phyloP scores from a whole-genome alignment of 1,140 invertebrate genomes.

The Solenopsis invicta region DNA sequence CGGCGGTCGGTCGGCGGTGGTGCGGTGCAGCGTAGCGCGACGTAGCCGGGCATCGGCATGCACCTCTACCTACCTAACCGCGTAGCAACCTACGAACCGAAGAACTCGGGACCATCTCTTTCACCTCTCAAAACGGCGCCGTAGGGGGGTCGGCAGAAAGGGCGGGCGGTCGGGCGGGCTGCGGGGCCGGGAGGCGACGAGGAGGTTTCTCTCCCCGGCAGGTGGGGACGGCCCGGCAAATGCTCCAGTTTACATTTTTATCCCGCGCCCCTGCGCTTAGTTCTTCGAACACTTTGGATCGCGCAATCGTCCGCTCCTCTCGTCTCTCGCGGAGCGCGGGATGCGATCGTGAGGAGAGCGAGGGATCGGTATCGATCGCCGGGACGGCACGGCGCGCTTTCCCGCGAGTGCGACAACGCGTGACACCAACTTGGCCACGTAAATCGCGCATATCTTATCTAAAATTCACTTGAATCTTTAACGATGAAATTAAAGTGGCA shows the following conservation, averaged over 20 bases:
- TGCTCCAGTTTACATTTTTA: conserved; percentile 80
- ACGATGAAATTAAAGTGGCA: too few species aligned
- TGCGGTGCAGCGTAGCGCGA: conserved; percentile 64
- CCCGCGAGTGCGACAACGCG: neutral
- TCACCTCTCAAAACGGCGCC: conserved; percentile 78
- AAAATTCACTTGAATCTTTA: too few species aligned
- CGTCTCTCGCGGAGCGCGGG: conserved; percentile 8
- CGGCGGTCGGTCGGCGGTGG: neutral
- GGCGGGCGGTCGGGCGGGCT: neutral
- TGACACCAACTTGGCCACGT: too few species aligned
- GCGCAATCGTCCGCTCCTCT: conserved; percentile 44
- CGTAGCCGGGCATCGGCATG: conserved; percentile 70
- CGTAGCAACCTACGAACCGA: conserved; percentile 76
- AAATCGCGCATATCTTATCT: too few species aligned
- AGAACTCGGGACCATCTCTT: conserved; percentile 77
- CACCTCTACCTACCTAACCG: conserved; percentile 63
- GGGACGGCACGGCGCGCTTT: neutral
- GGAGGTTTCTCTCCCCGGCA: conserved; percentile 62
- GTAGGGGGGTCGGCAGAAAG: conserved; percentile 31
- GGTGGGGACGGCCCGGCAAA: conserved; percentile 72
- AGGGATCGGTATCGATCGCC: conserved; percentile 3
- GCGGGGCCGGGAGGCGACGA: neutral
- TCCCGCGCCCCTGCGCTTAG: conserved; percentile 66
- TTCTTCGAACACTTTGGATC: conserved; percentile 62
- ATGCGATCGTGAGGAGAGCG: conserved; percentile 23